Evolutionary conservation across 2,797 vertebrate genomes (phyloP).

Genomic region (Hirundo rustica): DNA sequence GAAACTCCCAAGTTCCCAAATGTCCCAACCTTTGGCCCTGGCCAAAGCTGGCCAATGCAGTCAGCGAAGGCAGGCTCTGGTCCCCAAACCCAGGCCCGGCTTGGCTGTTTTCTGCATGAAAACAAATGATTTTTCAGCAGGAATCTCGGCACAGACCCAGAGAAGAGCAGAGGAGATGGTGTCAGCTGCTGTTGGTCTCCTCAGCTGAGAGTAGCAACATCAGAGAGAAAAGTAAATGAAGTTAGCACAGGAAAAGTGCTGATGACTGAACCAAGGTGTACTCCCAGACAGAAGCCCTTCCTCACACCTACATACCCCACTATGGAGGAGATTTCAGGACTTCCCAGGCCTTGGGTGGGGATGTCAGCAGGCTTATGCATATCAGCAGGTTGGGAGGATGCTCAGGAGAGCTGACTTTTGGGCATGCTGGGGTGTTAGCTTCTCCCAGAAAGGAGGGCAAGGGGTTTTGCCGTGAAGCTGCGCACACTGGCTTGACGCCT

Average conservation of each 20-base stretch:
- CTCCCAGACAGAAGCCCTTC: not conserved
- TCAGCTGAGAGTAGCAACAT: not conserved
- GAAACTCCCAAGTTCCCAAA: not conserved
- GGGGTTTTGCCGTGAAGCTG: rapidly evolving
- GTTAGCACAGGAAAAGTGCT: not conserved
- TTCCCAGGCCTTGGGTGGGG: not conserved
- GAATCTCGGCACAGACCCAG: not conserved
- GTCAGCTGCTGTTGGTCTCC: not conserved
- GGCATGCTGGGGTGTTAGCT: not conserved
- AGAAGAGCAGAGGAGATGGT: not conserved
- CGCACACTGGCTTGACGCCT: not conserved
- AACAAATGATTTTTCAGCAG: not conserved
- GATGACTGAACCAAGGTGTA: not conserved
- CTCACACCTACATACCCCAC: not conserved
- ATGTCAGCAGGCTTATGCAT: not conserved
- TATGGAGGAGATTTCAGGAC: rapidly evolving
- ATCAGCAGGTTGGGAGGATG: rapidly evolving
- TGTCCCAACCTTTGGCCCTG: rapidly evolving
- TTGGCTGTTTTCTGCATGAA: not conserved
- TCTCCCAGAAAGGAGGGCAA: not conserved
- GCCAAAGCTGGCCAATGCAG: rapidly evolving
- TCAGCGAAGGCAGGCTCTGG: not conserved
- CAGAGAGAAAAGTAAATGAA: not conserved
- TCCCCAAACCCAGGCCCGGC: not conserved
- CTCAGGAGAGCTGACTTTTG: not conserved